Evolutionary conservation across 2,113 vertebrate species (phyloP).

Genomic region (Ornithorhynchus anatinus): DNA sequence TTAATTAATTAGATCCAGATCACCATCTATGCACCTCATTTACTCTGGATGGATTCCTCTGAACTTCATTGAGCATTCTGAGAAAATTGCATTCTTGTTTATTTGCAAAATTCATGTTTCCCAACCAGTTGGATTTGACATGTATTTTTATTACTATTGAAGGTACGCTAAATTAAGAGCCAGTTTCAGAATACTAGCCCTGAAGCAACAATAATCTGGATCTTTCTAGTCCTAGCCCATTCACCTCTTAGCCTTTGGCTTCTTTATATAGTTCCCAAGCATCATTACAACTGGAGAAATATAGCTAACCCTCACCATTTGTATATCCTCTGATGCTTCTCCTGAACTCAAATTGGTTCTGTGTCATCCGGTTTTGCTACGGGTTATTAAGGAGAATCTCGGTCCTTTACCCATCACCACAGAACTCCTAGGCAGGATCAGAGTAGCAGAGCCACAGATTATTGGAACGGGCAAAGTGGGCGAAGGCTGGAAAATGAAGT

Average conservation of each 20-base stretch:
- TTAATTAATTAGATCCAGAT: too few species aligned
- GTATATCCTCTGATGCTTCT: not conserved
- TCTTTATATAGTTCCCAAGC: constrained; percentile 1
- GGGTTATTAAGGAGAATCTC: not conserved
- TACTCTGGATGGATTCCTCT: too few species aligned
- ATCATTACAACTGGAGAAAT: constrained; percentile 4
- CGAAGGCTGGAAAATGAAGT: not conserved
- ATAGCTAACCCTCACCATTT: constrained; percentile 3
- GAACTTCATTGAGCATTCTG: too few species aligned
- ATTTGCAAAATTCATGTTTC: constrained; percentile 38
- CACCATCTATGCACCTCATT: too few species aligned
- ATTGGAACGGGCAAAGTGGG: not conserved
- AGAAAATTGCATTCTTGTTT: too few species aligned
- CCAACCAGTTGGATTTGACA: constrained; percentile 44
- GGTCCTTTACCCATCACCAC: too few species aligned
- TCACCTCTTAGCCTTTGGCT: constrained; percentile 10
- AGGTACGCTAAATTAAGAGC: constrained; percentile 50
- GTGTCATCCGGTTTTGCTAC: not conserved
- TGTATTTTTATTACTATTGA: constrained; percentile 55
- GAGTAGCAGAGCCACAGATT: not conserved
- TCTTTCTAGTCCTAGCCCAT: constrained; percentile 30
- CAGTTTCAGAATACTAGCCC: constrained; percentile 1
- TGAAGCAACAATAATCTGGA: constrained; percentile 39
- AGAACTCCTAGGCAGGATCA: not conserved
- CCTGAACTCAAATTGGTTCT: constrained; percentile 4